Conservation (phyloP, 2,888 invertebrate species). For the Molorchus minor region DNA sequence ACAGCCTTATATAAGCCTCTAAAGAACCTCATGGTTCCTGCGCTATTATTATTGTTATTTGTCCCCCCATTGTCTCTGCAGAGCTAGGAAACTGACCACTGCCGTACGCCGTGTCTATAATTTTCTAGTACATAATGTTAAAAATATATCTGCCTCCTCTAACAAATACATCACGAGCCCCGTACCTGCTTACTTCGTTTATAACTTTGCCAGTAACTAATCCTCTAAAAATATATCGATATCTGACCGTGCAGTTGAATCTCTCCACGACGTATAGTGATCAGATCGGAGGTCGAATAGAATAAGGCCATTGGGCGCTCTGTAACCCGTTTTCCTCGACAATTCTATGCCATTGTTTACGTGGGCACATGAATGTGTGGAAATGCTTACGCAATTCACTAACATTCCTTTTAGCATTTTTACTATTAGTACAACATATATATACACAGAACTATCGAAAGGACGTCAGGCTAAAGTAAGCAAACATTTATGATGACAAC, state of each 20-base stretch:
- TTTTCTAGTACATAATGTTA: too few relatives aligned
- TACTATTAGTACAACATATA: constrained; percentile 39
- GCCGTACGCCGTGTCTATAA: too few relatives aligned
- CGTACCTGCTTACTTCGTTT: too few relatives aligned
- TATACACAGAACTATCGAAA: constrained; percentile 37
- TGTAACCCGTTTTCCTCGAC: constrained; percentile 61
- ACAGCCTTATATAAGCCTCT: too few relatives aligned
- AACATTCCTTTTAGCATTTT: constrained; percentile 54
- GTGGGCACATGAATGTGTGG: constrained; percentile 54
- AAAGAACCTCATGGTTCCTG: too few relatives aligned
- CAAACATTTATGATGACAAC: constrained; percentile 32
- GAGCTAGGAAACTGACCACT: too few relatives aligned
- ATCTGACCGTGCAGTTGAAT: constrained; percentile 28
- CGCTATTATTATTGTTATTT: too few relatives aligned
- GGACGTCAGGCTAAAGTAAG: constrained; percentile 28
- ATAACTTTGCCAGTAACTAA: too few relatives aligned
- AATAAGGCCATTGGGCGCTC: constrained; percentile 59
- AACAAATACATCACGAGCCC: too few relatives aligned
- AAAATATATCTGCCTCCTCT: too few relatives aligned
- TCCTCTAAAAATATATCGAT: too few relatives aligned
- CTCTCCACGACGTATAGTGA: constrained; percentile 45
- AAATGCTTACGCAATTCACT: constrained; percentile 55
- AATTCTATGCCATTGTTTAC: constrained; percentile 59
- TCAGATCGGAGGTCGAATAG: constrained; percentile 60
- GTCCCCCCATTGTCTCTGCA: too few relatives aligned